Evolutionary conservation across 2,113 vertebrate genomes (phyloP).

Genomic region (Ptychochromis oligacanthus): DNA sequence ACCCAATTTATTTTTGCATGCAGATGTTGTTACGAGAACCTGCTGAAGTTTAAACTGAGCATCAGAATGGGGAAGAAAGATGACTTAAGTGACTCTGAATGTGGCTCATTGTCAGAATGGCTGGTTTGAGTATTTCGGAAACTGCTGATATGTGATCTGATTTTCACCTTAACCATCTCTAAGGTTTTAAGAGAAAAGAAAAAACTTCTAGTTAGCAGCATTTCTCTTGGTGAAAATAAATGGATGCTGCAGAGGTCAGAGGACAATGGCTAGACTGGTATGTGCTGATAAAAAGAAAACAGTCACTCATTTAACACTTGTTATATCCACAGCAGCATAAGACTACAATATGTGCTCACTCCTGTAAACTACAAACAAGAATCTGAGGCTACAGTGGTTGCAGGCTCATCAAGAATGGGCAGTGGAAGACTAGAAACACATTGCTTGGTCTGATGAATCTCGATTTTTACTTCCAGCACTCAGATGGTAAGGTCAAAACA

Average conservation of each 20-base stretch:
- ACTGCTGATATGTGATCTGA: neutral
- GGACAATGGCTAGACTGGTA: neutral
- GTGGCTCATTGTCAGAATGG: neutral
- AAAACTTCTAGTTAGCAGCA: neutral
- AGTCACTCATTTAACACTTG: neutral
- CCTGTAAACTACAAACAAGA: neutral
- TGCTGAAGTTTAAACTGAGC: neutral
- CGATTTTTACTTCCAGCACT: neutral
- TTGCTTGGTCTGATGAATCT: neutral
- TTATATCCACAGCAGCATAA: neutral
- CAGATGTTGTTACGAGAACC: neutral
- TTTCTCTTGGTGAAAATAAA: neutral
- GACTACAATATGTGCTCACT: neutral
- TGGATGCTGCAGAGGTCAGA: neutral
- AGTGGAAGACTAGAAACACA: neutral
- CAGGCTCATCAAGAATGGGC: neutral
- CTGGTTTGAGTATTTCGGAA: neutral
- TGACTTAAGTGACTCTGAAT: neutral
- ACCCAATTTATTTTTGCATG: neutral
- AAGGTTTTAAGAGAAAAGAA: neutral
- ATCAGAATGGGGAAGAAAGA: neutral
- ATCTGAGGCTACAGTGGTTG: neutral
- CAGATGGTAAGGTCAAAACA: neutral
- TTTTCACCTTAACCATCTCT: neutral
- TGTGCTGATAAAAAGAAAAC: slow-evolving; percentile 1